Evolutionary conservation across 2,113 vertebrate genomes (phyloP).

Genomic region (Smithornis capensis): DNA sequence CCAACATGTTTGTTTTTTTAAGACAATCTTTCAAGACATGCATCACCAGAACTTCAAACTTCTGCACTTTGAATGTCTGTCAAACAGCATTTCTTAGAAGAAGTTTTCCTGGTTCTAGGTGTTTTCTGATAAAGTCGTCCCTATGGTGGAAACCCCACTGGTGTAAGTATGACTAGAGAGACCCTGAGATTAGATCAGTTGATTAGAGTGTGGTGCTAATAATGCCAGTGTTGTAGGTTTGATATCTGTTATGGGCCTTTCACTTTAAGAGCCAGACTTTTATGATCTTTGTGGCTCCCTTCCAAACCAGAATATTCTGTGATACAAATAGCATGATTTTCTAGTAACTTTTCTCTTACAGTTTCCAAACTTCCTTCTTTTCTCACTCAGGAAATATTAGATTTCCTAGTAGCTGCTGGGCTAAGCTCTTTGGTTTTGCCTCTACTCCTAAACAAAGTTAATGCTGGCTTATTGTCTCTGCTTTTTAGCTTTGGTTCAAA

Average conservation of each 20-base stretch:
- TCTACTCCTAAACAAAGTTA: conserved; percentile 29
- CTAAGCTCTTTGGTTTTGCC: conserved; percentile 60
- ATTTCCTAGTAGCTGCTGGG: conserved; percentile 20
- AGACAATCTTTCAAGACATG: neutral
- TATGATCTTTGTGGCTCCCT: neutral
- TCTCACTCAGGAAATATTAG: conserved; percentile 48
- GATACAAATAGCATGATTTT: conserved; percentile 44
- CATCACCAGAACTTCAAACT: neutral
- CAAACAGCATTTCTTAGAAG: neutral
- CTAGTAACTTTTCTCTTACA: neutral
- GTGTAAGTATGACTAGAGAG: neutral
- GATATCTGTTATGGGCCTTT: neutral
- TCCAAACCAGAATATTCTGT: neutral
- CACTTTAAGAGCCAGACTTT: neutral
- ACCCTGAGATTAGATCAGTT: neutral
- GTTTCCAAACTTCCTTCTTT: conserved; percentile 19
- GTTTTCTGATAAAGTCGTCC: neutral
- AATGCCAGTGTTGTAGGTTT: neutral
- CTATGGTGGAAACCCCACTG: neutral
- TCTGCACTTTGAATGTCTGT: conserved; percentile 2
- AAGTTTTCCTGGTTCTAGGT: neutral
- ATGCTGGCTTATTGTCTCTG: conserved; percentile 10
- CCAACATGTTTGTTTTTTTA: neutral
- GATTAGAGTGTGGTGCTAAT: neutral
- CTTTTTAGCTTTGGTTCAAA: conserved; percentile 35